Evolutionary conservation across 2,888 invertebrate species (phyloP).

Genomic region (Peribatodes rhomboidaria): DNA sequence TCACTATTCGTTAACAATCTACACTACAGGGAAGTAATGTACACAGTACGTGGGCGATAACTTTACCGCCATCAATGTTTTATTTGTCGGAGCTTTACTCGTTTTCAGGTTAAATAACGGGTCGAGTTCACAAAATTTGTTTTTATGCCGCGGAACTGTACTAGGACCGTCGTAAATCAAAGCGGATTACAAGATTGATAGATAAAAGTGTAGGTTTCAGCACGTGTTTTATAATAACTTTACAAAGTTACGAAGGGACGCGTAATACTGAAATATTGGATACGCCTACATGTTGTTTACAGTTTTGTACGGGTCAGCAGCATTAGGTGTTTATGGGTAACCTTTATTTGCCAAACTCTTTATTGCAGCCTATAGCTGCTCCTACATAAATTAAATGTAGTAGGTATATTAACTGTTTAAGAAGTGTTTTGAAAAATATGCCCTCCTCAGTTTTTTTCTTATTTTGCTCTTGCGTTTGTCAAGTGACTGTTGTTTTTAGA

Average conservation of each 20-base stretch:
- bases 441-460: no score
- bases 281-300: conserved; percentile 20
- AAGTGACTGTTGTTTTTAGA: not conserved
- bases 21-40: conserved; percentile 21
- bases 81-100: conserved; percentile 32
- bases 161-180: conserved; percentile 38
- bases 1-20: conserved; percentile 1
- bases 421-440: no score
- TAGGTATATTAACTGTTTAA: no score
- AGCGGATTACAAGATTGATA: conserved; percentile 36
- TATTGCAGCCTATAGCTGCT: no score
- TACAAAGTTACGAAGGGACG: conserved; percentile 7
- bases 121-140: conserved; percentile 34
- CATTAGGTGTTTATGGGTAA: conserved; percentile 2
- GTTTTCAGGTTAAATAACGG: conserved; percentile 35
- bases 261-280: conserved; percentile 14
- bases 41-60: conserved; percentile 32
- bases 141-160: conserved; percentile 29
- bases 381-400: no score
- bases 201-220: conserved; percentile 29
- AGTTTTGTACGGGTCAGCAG: conserved; percentile 10
- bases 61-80: conserved; percentile 34
- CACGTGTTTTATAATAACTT: conserved; percentile 21
- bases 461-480: no score
- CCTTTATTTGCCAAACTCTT: no score